Evolutionary conservation across 2,888 invertebrate species (phyloP), one percentile per base, ranked within the genome.

Genomic region (Lathronympha strigana): DNA sequence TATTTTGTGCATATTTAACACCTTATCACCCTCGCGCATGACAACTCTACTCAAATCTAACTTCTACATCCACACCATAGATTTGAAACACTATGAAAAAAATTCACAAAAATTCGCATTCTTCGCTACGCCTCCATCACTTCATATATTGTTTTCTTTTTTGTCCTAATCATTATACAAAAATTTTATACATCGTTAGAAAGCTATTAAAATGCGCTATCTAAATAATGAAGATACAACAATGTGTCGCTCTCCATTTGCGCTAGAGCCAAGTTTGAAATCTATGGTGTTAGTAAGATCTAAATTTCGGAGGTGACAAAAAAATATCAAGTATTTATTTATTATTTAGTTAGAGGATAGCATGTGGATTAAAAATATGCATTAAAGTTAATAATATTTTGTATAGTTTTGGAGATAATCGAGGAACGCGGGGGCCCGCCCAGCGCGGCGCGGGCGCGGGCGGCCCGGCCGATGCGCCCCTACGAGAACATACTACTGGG

Each of bases 1-100:
- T 72, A 83, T 89, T 88, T 85, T 89, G 82, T 84, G 81, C 76
- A 86, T 69, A 77, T 90, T 91, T 86, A 88, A 79, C 80, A 79
- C 76, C 72, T 76, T 75, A 66, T 66, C 71, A 72, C 72, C 80
- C 84, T 76, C 86, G 90, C 90, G 89, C 90, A 89, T 54, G 50
- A 69, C 70, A 72, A 72, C 78, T 67, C 72, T 74, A 67, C 69
- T 67, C 68, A 57, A 54, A 69, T 62, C 69, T 28, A 66, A 58
- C 62, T 70, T 70, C 60, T 64, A 68, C 47, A n/a, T 11, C 2
- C 17, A 33, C 15, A 17, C 40, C 38, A 66, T 67, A 63, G 38
- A 55, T 31, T 25, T 62, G 60, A 69, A 81, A 80, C 72, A 61
- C 63, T 67, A 67, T 66, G 71, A 79, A 86, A 89, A 86, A 89